Conservation (phyloP, 2,888 invertebrate species). For the Cecidostiba fungosa region DNA sequence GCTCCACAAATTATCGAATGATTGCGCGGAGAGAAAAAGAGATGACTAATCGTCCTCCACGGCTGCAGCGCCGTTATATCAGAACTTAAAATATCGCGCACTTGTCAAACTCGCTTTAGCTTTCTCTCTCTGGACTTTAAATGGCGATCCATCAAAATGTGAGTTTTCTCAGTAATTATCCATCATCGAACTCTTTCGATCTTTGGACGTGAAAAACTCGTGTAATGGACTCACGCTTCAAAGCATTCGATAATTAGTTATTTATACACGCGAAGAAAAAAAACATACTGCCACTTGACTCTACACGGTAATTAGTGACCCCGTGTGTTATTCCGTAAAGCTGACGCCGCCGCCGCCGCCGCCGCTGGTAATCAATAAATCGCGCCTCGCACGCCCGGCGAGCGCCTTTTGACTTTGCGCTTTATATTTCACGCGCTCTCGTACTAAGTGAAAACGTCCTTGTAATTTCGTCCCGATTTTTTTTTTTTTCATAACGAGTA, state of each 20-base stretch:
- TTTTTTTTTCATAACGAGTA: not conserved
- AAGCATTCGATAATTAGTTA: constrained; percentile 47
- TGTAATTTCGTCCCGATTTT: not conserved
- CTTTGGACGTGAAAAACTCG: not conserved
- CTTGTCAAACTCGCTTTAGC: constrained; percentile 10
- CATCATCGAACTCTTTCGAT: not conserved
- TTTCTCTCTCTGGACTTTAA: not conserved
- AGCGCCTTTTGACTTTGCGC: not conserved
- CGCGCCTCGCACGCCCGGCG: not conserved
- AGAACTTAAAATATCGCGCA: constrained; percentile 18
- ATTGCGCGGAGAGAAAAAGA: not conserved
- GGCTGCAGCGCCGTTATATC: not conserved
- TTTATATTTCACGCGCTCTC: not conserved
- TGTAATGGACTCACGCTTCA: constrained; percentile 35
- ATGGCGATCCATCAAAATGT: constrained; percentile 10
- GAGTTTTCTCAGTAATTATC: not conserved
- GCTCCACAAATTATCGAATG: constrained; percentile 22
- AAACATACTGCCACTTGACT: not conserved
- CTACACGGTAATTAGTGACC: constrained; percentile 29
- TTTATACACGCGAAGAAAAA: not conserved
- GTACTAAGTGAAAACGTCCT: not conserved
- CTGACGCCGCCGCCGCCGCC: not conserved
- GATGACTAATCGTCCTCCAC: constrained; percentile 35
- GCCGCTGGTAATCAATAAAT: constrained; percentile 36
- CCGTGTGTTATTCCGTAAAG: constrained; percentile 23